Evolutionary conservation across 1,140 invertebrate species (phyloP).

Genomic region (Drosophila simulans): DNA sequence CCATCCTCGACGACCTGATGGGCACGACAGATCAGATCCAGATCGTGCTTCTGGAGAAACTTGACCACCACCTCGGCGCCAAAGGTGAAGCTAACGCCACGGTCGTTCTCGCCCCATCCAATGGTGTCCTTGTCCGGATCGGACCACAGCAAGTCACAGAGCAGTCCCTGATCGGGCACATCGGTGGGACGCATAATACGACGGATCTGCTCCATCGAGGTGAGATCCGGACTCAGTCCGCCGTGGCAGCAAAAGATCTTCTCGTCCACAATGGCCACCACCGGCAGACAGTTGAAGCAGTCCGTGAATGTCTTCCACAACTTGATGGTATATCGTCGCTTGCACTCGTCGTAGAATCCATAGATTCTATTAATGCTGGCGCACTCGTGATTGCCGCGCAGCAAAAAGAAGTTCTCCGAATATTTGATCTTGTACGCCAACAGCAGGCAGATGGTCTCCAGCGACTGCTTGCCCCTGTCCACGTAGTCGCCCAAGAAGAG

Average conservation of each 20-base stretch:
- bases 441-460: constrained; percentile 93
- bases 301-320: constrained; percentile 99
- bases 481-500: constrained; percentile 95
- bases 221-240: constrained; percentile 93
- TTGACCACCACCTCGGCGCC: constrained; percentile 97
- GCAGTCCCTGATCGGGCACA: constrained; percentile 95
- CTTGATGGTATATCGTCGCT: constrained; percentile 97
- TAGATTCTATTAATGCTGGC: constrained; percentile 97
- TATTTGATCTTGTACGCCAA: constrained; percentile 95
- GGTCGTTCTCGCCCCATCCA: constrained; percentile 97
- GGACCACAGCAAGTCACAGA: constrained; percentile 98
- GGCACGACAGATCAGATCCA: constrained; percentile 97
- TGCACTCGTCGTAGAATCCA: constrained; percentile 97
- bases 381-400: constrained; percentile 93
- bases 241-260: constrained; percentile 99
- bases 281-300: constrained; percentile 98
- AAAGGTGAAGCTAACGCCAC: constrained; percentile 97
- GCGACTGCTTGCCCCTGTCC: constrained; percentile 5
- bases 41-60: constrained; percentile 96
- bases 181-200: constrained; percentile 96
- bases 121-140: constrained; percentile 96
- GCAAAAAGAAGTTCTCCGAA: constrained; percentile 85
- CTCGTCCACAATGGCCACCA: constrained; percentile 97
- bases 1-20: constrained; percentile 99
- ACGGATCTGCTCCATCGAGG: constrained; percentile 95